Conservation (phyloP, 2,888 invertebrate genomes). For the Lasioglossum vierecki region DNA sequence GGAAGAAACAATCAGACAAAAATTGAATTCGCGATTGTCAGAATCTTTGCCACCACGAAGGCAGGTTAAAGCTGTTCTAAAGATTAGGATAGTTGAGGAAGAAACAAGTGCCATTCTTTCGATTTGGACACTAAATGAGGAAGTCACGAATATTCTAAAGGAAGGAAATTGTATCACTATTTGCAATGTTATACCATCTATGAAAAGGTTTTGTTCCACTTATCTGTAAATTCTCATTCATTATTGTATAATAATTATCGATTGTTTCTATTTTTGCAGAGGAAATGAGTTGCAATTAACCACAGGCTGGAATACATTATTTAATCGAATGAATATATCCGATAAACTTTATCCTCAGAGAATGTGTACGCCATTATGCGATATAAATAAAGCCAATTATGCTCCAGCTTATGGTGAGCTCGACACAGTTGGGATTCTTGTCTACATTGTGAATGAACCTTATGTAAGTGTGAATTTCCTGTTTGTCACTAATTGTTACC, state of each 20-base stretch:
- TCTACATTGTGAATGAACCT: slow-evolving; percentile 85
- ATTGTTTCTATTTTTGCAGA: slow-evolving; percentile 46
- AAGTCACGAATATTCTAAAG: slow-evolving; percentile 85
- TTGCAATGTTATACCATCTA: slow-evolving; percentile 86
- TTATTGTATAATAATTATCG: background rate
- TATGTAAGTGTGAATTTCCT: slow-evolving; percentile 74
- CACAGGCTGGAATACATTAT: slow-evolving; percentile 85
- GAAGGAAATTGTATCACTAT: slow-evolving; percentile 88
- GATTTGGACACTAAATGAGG: slow-evolving; percentile 90
- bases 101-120: slow-evolving; percentile 85
- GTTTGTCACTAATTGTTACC: background rate
- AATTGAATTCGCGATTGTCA: slow-evolving; percentile 75
- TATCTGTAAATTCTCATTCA: slow-evolving; percentile 13
- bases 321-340: slow-evolving; percentile 77
- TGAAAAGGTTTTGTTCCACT: slow-evolving; percentile 82
- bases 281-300: slow-evolving; percentile 85
- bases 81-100: slow-evolving; percentile 84
- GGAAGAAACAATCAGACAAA: slow-evolving; percentile 73
- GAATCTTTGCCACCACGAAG: slow-evolving; percentile 77
- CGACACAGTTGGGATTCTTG: slow-evolving; percentile 89
- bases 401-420: slow-evolving; percentile 88
- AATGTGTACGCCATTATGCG: slow-evolving; percentile 84
- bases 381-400: slow-evolving; percentile 81
- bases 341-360: slow-evolving; percentile 77
- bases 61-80: slow-evolving; percentile 83